Evolutionary conservation across 2,888 invertebrate species (phyloP), one percentile per base, ranked within the genome.

Genomic region (Lucinisca nassula): DNA sequence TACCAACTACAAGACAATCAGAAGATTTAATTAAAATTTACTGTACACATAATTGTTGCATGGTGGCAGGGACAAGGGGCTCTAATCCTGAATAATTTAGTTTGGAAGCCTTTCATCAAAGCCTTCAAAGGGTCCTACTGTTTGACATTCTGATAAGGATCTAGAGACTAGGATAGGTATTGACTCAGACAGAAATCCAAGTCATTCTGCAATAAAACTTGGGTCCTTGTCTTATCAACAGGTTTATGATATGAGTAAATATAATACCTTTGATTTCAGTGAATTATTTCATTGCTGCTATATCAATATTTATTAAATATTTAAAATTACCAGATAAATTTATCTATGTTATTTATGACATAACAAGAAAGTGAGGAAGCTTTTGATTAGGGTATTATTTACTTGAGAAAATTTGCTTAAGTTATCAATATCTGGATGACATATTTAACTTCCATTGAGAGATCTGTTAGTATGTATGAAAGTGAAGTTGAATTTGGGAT

Each of bases 311-410:
- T 67, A 67, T 32, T 67, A 35, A 67, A 67, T 67, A 67, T 67
- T 67, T 35, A 67, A 35, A 67, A 67, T 67, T 67, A 67, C 67
- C 67, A 35, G 67, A 67, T 67, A 67, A 67, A 67, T 67, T 67
- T 67, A 67, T 67, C 67, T 35, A 67, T 67, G 67, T 67, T 67
- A 67, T 67, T 67, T 67, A 67, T 67, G 67, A 67, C 21, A 30
- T 67, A 67, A 67, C 67, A 35, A 35, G 67, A 67, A 67, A 67
- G 67, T 67, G 67, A 67, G 67, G 35, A 21, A 21, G 30, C 35
- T 67, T 67, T 67, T 67, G 67, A 67, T 67, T 6, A 21, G 67
- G 35, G 67, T 67, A 67, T 67, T 35, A 67, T 67, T 35, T 32
- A 35, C n/a, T 67, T 32, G 67, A 67, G 67, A 35, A 67, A 35